phyloP scores from a whole-genome alignment of 2,797 vertebrate genomes.

The Trematomus bernacchii region DNA sequence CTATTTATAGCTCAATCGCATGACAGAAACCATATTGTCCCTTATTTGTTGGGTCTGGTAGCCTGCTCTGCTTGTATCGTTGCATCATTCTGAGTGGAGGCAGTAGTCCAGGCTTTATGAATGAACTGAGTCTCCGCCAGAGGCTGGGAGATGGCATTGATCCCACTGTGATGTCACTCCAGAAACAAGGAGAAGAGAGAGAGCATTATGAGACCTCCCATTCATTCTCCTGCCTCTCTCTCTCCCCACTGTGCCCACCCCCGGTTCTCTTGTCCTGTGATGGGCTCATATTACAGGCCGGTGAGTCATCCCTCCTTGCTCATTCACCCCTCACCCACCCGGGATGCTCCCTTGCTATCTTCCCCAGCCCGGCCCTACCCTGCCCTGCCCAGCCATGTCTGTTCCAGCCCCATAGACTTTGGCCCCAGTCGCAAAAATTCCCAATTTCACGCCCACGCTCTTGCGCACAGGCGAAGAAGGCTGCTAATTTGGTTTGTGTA shows the following conservation, averaged over 20 bases:
- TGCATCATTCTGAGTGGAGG: conserved; percentile 81
- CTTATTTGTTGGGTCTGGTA: conserved; percentile 76
- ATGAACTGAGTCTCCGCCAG: conserved; percentile 81
- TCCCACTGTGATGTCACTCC: conserved; percentile 86
- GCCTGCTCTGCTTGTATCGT: conserved; percentile 71
- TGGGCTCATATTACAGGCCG: conserved; percentile 81
- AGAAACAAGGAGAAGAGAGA: conserved; percentile 70
- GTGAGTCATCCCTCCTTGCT: conserved; percentile 75
- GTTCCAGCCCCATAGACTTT: conserved; percentile 45
- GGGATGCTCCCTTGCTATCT: conserved; percentile 65
- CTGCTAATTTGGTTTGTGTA: conserved; percentile 71
- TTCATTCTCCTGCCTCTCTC: conserved; percentile 69
- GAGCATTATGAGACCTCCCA: conserved; percentile 78
- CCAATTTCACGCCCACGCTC: conserved; percentile 76
- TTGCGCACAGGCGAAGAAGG: conserved; percentile 49
- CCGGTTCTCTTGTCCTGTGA: conserved; percentile 74
- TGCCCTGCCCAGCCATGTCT: conserved; percentile 45
- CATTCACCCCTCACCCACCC: conserved; percentile 63
- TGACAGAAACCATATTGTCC: conserved; percentile 76
- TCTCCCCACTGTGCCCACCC: conserved; percentile 35
- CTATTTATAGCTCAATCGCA: conserved; percentile 77
- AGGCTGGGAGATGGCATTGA: conserved; percentile 79
- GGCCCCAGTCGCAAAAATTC: conserved; percentile 67
- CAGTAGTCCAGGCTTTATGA: conserved; percentile 81
- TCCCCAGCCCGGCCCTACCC: conserved; percentile 42